These are phyloP conservation scores for Myotis planiceps DNA, from an alignment of 2,797 vertebrate genomes.

Conservation along the genomic window DNA sequence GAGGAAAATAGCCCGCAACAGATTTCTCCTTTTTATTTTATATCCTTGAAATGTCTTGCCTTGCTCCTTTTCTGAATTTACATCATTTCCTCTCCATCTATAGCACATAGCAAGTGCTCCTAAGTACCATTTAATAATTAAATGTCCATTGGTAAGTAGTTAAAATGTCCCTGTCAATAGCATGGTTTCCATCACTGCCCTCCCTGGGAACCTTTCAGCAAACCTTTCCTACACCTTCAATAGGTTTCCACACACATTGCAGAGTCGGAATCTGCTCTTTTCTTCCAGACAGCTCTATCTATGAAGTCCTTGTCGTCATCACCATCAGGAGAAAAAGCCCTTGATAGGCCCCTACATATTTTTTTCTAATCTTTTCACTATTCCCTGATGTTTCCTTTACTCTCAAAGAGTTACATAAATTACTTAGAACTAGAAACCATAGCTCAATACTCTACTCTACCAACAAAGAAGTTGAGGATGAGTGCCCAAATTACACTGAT, in stretches of 20 bases:
- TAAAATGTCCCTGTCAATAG: background rate
- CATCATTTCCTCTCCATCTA: background rate
- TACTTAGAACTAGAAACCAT: background rate
- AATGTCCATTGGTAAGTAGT: background rate
- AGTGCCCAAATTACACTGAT: background rate
- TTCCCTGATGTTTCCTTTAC: background rate
- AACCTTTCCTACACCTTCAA: background rate
- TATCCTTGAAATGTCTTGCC: constrained; percentile 33
- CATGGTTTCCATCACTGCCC: background rate
- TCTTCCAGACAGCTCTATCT: background rate
- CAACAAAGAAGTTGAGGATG: background rate
- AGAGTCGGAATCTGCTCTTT: background rate
- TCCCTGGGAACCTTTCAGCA: background rate
- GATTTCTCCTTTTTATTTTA: background rate
- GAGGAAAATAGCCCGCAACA: background rate
- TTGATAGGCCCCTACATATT: background rate
- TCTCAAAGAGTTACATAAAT: background rate
- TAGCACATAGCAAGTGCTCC: background rate
- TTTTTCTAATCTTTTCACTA: background rate
- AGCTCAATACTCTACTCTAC: background rate
- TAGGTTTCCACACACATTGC: background rate
- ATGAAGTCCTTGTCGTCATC: background rate
- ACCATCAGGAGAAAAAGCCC: background rate
- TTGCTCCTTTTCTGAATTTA: constrained; percentile 5
- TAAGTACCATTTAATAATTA: background rate